Evolutionary conservation across 2,888 invertebrate species (phyloP), one percentile per base, ranked within the genome.

Genomic region (Polyommatus iphigenia): DNA sequence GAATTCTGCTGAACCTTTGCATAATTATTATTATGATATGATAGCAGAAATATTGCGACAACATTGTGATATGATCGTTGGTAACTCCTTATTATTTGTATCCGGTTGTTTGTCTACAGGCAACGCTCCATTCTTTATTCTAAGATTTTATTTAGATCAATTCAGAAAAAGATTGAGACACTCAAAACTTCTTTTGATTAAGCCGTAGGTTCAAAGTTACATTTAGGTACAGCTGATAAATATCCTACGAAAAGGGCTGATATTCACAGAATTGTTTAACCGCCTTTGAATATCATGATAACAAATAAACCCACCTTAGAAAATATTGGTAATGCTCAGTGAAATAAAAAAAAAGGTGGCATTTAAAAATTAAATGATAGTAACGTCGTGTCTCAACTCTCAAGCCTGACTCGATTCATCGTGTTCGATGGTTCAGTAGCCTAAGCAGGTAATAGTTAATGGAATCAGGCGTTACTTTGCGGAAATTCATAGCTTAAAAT

Each of bases 271-370:
- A n/a, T 73, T 46, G 46, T 15, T 73, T 46, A 73, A 46, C 46
- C 1, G 10, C 13, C 73, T 73, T 46, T 72, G 20, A 73, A 73
- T 41, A 41, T 10, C 24, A 10, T 73, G 46, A 73, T 73, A 73
- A 20, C 41, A 46, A 8, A 46, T 15, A 41, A 10, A 13, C 13
- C 13, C 20, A 46, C 20, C 46, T 46, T 1, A 20, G 13, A 41
- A n/a, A 20, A 46, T 73, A 73, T 20, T 20, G 73, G n/a, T n/a
- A 41, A 73, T 46, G 46, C 46, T 24, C 46, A 41, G 20, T 50
- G 41, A 50, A 73, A 15, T 24, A 24, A 46, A 73, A 41, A 73
- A 41, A 41, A n/a, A n/a, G 8, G 18, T 20, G 71, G 7, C 32
- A 32, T n/a, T 41, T 20, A 18, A 72, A 46, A 72, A 72, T n/a